These are phyloP conservation scores for Erynnis tages DNA, from an alignment of 2,888 invertebrate species.

Conservation along the genomic window DNA sequence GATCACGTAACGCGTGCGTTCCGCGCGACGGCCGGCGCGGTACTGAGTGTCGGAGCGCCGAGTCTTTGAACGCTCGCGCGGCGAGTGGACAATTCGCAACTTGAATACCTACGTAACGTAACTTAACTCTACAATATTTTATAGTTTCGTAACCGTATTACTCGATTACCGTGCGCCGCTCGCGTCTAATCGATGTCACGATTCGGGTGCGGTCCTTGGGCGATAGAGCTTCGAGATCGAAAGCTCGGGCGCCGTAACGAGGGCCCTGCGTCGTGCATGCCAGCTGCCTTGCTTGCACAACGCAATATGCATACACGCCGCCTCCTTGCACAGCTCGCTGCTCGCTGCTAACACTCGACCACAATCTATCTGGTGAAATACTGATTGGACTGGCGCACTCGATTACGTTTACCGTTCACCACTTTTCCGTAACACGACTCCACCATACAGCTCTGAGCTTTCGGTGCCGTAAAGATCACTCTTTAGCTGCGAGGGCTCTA, in stretches of 20 bases:
- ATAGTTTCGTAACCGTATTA: slow-evolving; percentile 77
- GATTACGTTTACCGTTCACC: slow-evolving; percentile 19
- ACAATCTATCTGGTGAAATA: slow-evolving; percentile 22
- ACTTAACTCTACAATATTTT: slow-evolving; percentile 77
- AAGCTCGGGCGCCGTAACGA: slow-evolving; percentile 27
- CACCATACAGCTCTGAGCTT: slow-evolving; percentile 9
- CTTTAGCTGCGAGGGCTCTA: slow-evolving; percentile 7
- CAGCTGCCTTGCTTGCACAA: slow-evolving; percentile 21
- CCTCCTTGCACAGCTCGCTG: slow-evolving; percentile 19
- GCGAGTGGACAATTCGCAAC: slow-evolving; percentile 67
- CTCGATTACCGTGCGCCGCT: slow-evolving; percentile 69
- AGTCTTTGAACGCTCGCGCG: slow-evolving; percentile 33
- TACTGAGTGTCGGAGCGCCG: slow-evolving; percentile 43
- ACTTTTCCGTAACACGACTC: slow-evolving; percentile 18
- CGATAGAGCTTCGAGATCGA: slow-evolving; percentile 30
- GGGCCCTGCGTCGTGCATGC: slow-evolving; percentile 24
- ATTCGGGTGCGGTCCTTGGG: slow-evolving; percentile 64
- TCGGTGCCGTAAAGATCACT: slow-evolving; percentile 11
- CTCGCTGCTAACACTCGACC: slow-evolving; percentile 8
- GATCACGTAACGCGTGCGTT: slow-evolving; percentile 38
- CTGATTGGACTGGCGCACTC: slow-evolving; percentile 14
- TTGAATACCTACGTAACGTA: slow-evolving; percentile 60
- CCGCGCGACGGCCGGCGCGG: slow-evolving; percentile 44
- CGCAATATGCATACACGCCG: slow-evolving; percentile 24
- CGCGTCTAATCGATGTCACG: slow-evolving; percentile 72